Conservation (phyloP, 2,888 invertebrate species). For the Drosophila infuscata region DNA sequence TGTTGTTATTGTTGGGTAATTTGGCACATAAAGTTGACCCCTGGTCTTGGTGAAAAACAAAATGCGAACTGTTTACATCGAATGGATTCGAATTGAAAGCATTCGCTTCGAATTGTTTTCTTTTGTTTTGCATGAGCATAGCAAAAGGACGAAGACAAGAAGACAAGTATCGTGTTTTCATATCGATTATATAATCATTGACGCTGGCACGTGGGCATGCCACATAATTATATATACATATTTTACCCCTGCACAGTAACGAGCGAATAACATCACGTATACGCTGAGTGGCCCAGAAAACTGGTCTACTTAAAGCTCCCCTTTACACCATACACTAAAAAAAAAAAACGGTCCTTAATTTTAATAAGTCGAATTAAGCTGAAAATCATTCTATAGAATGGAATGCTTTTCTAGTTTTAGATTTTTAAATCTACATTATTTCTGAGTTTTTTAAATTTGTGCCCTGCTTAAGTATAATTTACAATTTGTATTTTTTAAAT, state of each 20-base stretch:
- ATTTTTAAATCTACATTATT: no score
- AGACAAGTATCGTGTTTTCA: conserved; percentile 17
- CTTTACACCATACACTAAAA: neutral
- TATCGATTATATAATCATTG: conserved; percentile 75
- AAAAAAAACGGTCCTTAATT: neutral
- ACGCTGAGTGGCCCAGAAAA: conserved; percentile 25
- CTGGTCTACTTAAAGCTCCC: neutral
- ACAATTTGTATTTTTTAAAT: no score
- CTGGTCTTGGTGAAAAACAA: conserved; percentile 40
- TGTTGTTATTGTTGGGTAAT: conserved; percentile 16
- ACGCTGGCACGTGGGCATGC: conserved; percentile 54
- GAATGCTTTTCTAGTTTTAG: no score
- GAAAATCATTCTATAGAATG: no score
- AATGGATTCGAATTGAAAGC: conserved; percentile 50
- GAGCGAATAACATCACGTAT: conserved; percentile 56
- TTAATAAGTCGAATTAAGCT: neutral
- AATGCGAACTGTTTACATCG: conserved; percentile 38
- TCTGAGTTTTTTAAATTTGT: no score
- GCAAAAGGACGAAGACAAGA: neutral
- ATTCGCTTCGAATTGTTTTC: conserved; percentile 34
- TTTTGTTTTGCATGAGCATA: conserved; percentile 39
- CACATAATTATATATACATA: conserved; percentile 45
- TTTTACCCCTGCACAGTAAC: conserved; percentile 22
- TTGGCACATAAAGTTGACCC: conserved; percentile 47
- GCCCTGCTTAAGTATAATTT: no score